Evolutionary conservation across 2,888 invertebrate species (phyloP), one percentile per base, ranked within the genome.

Genomic region (Leuctra nigra): DNA sequence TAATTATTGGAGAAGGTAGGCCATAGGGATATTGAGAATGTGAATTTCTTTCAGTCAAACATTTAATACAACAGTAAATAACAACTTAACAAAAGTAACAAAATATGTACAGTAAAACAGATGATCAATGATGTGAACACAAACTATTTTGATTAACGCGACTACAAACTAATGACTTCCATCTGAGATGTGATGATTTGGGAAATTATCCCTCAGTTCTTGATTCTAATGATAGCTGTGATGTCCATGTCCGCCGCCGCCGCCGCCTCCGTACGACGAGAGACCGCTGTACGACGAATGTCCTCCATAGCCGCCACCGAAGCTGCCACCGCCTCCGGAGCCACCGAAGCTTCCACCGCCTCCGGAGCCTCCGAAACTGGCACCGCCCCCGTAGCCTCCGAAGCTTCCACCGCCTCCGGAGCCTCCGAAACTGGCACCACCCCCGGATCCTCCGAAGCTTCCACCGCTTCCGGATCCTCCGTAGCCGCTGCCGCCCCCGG

Each of bases 351-450:
- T n/a, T 13, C 55, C 55, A 6, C 55, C 55, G 0, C 54, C 54
- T 11, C 52, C 56, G 25, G 22, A n/a, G 41, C 53, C 35, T 9
- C 55, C 55, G 11, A 18, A 23, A n/a, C 11, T 18, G 22, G n/a
- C n/a, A 18, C 41, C 36, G 9, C 52, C 56, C 25, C 24, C 50
- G 13, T 46, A 38, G 14, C 57, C 54, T 7, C 50, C 48, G 38
- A 38, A 16, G 4, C 48, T 41, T 4, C 22, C 38, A 23, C 50
- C 50, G n/a, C 55, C 55, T 18, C 41, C 56, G 18, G 18, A 18
- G 18, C n/a, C 18, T 48, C 48, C 48, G 29, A 38, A 9, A 18
- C 41, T 16, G 41, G 16, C 20, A 2, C 50, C 47, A 24, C 47
- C 47, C n/a, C 47, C 50, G 13, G 11, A n/a, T 33, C 50, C 35